Conservation (phyloP, 2,888 invertebrate genomes). For the Andrena bicolor region DNA sequence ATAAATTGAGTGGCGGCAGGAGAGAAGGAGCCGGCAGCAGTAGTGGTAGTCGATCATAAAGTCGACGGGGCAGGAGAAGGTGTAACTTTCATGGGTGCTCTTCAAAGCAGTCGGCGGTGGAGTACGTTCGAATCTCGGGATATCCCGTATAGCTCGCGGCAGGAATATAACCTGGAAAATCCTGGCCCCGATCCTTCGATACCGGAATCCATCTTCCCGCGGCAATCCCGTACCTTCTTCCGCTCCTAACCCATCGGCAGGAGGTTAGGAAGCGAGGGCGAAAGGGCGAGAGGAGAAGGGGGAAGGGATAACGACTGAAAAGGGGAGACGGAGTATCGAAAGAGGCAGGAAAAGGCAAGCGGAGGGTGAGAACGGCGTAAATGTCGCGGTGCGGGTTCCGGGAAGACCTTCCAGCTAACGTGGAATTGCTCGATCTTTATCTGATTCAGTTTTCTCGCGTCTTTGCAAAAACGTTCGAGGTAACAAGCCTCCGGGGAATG, state of each 20-base stretch:
- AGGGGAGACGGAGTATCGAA: constrained; percentile 12
- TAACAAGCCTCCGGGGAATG: neutral
- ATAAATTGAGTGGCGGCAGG: neutral
- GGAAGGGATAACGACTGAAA: constrained; percentile 13
- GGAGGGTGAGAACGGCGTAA: constrained; percentile 61
- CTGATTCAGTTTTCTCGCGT: constrained; percentile 33
- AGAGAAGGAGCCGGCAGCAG: neutral
- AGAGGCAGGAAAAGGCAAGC: constrained; percentile 50
- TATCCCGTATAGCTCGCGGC: constrained; percentile 69
- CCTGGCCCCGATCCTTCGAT: constrained; percentile 70
- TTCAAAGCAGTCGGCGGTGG: constrained; percentile 60
- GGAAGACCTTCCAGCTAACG: constrained; percentile 58
- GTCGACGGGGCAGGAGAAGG: constrained; percentile 51
- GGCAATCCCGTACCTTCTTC: constrained; percentile 60
- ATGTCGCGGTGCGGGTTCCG: constrained; percentile 73
- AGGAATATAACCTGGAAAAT: constrained; percentile 72
- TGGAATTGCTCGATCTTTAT: constrained; percentile 61
- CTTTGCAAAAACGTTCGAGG: constrained; percentile 5
- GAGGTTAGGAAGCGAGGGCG: constrained; percentile 47
- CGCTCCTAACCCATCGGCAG: constrained; percentile 47
- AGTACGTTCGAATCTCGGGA: constrained; percentile 66
- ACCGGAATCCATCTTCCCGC: constrained; percentile 72
- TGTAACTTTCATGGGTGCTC: constrained; percentile 63
- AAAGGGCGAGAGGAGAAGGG: constrained; percentile 7
- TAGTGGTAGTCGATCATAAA: constrained; percentile 62